phyloP scores from a whole-genome alignment of 2,113 vertebrate species.

The Zapus hudsonius region DNA sequence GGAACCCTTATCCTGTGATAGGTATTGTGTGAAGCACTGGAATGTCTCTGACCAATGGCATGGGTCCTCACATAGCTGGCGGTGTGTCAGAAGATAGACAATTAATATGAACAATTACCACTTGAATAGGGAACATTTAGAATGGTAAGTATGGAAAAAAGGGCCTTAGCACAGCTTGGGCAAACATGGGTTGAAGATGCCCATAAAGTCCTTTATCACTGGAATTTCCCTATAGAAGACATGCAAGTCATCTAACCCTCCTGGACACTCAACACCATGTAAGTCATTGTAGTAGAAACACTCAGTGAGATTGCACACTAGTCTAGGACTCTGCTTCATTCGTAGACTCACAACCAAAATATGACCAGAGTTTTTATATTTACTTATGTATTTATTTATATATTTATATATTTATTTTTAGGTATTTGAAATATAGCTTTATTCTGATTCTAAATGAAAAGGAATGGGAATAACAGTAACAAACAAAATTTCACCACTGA shows the following conservation, averaged over 20 bases:
- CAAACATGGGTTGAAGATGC: neutral
- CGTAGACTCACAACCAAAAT: no score
- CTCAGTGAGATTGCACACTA: neutral
- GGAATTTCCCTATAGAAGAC: neutral
- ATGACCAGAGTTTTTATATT: no score
- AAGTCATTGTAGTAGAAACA: neutral
- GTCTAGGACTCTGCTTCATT: no score
- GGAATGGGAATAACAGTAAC: slow-evolving; percentile 89
- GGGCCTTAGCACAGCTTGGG: neutral
- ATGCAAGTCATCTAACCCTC: neutral
- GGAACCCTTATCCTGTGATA: neutral
- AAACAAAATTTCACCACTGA: slow-evolving; percentile 88
- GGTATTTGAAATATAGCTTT: slow-evolving; percentile 92
- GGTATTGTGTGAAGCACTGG: neutral
- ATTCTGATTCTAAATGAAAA: no score
- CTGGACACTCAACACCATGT: neutral
- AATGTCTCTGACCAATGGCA: neutral
- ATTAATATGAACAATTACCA: neutral
- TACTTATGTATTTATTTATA: no score
- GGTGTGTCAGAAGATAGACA: neutral
- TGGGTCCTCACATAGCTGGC: neutral
- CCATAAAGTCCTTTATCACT: neutral
- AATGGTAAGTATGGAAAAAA: neutral
- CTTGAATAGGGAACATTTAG: neutral
- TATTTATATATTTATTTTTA: slow-evolving; percentile 80